Percentiles rank a stretch among this genome's conserved stretches.
These are phyloP conservation scores for Callorhinus ursinus DNA, from an alignment of 2,113 vertebrate species.

Conservation along the genomic window DNA sequence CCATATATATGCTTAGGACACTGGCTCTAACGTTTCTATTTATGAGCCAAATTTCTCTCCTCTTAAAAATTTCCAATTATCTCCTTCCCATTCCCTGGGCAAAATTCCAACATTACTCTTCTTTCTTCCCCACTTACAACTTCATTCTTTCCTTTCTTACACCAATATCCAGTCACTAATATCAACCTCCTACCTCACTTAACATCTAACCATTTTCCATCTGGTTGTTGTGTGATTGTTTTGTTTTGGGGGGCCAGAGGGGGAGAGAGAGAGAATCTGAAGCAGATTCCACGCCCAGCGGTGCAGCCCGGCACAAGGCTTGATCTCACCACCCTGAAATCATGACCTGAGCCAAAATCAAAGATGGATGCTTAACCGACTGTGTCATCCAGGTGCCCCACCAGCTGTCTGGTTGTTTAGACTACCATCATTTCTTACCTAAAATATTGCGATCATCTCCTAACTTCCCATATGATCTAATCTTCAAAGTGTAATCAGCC, in stretches of 20 bases:
- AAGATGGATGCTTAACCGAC: neutral
- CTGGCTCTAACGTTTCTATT: neutral
- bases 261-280: neutral
- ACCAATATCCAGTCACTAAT: neutral
- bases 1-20: neutral
- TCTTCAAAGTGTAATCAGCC: conserved; percentile 22
- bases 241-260: neutral
- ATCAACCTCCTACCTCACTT: neutral
- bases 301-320: neutral
- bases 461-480: neutral
- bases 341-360: neutral
- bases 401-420: neutral
- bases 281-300: neutral
- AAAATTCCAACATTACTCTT: neutral
- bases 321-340: neutral
- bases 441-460: neutral
- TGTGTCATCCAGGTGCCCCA: neutral
- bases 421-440: neutral
- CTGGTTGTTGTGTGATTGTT: neutral
- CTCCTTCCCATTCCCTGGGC: neutral
- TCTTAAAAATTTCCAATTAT: neutral
- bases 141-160: conserved; percentile 19
- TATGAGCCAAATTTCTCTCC: neutral
- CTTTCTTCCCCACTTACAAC: neutral
- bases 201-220: conserved; percentile 1